Conservation (phyloP, 2,797 vertebrate species). For the Protonibea diacanthus region DNA sequence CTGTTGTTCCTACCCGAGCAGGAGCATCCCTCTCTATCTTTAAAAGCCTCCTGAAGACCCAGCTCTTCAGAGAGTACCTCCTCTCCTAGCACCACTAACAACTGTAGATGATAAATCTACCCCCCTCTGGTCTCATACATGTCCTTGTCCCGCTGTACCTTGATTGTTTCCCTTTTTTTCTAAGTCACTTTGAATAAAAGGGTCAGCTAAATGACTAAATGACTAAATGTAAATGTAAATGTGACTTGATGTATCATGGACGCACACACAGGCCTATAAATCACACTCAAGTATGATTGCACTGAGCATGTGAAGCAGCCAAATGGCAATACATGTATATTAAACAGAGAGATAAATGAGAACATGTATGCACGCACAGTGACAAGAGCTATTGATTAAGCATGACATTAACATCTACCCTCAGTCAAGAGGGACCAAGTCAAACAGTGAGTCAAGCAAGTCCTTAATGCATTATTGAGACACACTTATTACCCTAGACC, state of each 20-base stretch:
- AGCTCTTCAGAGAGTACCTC: too few relatives aligned
- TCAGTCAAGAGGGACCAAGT: constrained; percentile 21
- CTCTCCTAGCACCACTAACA: too few relatives aligned
- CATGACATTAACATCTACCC: not conserved
- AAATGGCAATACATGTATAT: constrained; percentile 2
- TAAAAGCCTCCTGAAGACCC: too few relatives aligned
- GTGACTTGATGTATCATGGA: not conserved
- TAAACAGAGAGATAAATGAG: constrained; percentile 14
- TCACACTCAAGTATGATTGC: not conserved
- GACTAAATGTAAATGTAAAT: too few relatives aligned
- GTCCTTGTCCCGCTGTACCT: too few relatives aligned
- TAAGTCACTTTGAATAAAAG: too few relatives aligned
- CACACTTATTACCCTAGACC: not conserved
- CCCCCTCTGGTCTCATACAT: too few relatives aligned
- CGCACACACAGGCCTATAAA: not conserved
- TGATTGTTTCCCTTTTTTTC: too few relatives aligned
- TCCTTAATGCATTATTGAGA: constrained; percentile 6
- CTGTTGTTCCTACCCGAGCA: too few relatives aligned
- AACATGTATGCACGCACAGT: not conserved
- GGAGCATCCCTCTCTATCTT: too few relatives aligned
- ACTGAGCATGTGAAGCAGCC: constrained; percentile 1
- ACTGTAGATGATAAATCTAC: too few relatives aligned
- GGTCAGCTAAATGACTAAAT: too few relatives aligned
- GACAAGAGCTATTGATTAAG: constrained; percentile 14
- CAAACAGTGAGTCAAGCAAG: constrained; percentile 3